Percentiles rank a stretch among this genome's conserved stretches.
Conservation (phyloP, 2,113 vertebrate genomes). For the Plectropomus leopardus region DNA sequence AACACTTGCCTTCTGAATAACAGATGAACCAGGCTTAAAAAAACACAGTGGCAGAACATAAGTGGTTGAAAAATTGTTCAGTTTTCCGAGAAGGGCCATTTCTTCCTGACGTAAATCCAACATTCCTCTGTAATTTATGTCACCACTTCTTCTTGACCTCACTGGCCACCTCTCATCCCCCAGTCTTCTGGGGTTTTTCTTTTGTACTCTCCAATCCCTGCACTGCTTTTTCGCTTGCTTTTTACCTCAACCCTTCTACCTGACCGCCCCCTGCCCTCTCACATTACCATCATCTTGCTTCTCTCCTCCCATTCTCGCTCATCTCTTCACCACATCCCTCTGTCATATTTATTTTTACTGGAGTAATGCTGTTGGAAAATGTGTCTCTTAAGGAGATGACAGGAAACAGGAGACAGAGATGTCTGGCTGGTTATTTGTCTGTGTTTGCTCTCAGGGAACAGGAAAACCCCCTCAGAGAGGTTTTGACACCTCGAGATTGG, state of each 20-base stretch:
- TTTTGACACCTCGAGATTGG: constrained; percentile 9
- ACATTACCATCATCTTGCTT: constrained; percentile 4
- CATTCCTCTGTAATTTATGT: constrained; percentile 37
- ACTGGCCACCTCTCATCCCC: constrained; percentile 26
- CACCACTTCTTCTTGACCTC: constrained; percentile 36
- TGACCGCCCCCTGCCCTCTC: neutral
- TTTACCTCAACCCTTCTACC: constrained; percentile 27
- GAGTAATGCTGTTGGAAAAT: constrained; percentile 14
- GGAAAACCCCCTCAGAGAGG: neutral
- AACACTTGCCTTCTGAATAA: neutral
- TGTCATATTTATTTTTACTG: constrained; percentile 38
- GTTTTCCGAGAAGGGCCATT: constrained; percentile 42
- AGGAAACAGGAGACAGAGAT: constrained; percentile 43
- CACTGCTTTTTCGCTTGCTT: neutral
- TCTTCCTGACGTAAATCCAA: neutral
- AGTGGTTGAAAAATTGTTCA: constrained; percentile 22
- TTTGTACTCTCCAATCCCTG: neutral
- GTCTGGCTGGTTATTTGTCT: constrained; percentile 23
- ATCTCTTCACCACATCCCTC: constrained; percentile 20
- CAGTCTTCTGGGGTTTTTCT: neutral
- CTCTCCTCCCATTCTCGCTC: constrained; percentile 30
- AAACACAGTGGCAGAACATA: constrained; percentile 5
- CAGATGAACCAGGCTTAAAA: neutral
- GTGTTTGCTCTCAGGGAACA: constrained; percentile 35
- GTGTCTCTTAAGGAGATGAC: constrained; percentile 39